Evolutionary conservation across 2,888 invertebrate genomes (phyloP), one percentile per base, ranked within the genome.

Genomic region (Dynastes grantii): DNA sequence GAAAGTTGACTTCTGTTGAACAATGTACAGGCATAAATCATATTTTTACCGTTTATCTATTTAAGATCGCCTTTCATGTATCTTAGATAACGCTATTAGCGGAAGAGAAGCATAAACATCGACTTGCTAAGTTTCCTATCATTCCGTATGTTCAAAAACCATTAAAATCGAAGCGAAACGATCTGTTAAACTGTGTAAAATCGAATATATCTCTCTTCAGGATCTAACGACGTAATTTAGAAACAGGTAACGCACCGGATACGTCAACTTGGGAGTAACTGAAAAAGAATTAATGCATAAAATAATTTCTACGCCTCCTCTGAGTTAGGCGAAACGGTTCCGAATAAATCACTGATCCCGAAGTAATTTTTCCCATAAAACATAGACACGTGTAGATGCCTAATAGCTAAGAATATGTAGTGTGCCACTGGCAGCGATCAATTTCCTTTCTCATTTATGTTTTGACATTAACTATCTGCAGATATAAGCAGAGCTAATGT

Each of bases 81-180:
- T 64, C 64, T 64, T 9, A 3, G 3, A n/a, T 32, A 16, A 64
- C n/a, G n/a, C 37, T 64, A 2, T 11, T n/a, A 8, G n/a, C 9
- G 64, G 37, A 64, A 37, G 64, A 64, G 11, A 6, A n/a, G 51
- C 27, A 68, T 49, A 68, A 68, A 51, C 68, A 51, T 68, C 51
- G 8, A 51, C 22, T 68, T 9, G 49, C 32, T 68, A 16, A 68
- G 68, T 27, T 68, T 16, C 22, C 27, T 68, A 68, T 49, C 68
- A 5, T 53, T n/a, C 49, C 13, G 22, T 51, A 16, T 29, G 29
- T 68, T 68, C 68, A 29, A 27, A 68, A 68, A 11, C 68, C 51
- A 68, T 68, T 68, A 68, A 68, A 68, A 68, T 51, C 68, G 49
- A 68, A 68, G 27, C 68, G 22, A 68, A 68, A 68, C 51, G 29